phyloP scores from a whole-genome alignment of 1,140 invertebrate species.

The Akabosia matsudoensis region DNA sequence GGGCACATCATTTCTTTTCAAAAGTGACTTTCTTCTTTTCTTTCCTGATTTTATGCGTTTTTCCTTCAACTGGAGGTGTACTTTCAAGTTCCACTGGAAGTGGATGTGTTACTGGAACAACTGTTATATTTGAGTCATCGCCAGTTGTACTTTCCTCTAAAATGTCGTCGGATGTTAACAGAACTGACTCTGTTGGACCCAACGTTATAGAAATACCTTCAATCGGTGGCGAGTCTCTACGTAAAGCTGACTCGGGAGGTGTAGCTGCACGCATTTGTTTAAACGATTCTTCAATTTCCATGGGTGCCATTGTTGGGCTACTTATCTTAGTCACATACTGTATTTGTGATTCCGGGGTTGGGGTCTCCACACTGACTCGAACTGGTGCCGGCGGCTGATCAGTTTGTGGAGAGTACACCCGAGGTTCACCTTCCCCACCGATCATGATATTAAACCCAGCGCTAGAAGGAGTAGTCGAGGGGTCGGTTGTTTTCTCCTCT shows the following conservation, averaged over 20 bases:
- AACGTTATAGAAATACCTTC: constrained; percentile 33
- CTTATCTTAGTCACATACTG: constrained; percentile 32
- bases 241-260: not conserved
- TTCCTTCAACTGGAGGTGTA: not conserved
- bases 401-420: not conserved
- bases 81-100: not conserved
- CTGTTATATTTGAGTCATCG: constrained; percentile 28
- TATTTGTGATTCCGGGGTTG: constrained; percentile 30
- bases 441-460: not conserved
- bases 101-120: constrained; percentile 32
- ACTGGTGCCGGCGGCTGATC: not conserved
- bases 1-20: not conserved
- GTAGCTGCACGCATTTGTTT: not conserved
- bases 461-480: not conserved
- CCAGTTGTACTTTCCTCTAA: not conserved
- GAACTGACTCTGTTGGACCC: constrained; percentile 31
- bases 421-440: not conserved
- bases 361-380: constrained; percentile 30
- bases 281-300: constrained; percentile 5
- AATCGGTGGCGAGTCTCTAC: not conserved
- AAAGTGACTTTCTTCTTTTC: constrained; percentile 20
- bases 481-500: not conserved
- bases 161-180: constrained; percentile 13
- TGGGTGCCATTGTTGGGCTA: constrained; percentile 29
- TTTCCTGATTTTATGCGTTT: not conserved